phyloP scores from a whole-genome alignment of 2,888 invertebrate species.

The Aleiodes alternator region DNA sequence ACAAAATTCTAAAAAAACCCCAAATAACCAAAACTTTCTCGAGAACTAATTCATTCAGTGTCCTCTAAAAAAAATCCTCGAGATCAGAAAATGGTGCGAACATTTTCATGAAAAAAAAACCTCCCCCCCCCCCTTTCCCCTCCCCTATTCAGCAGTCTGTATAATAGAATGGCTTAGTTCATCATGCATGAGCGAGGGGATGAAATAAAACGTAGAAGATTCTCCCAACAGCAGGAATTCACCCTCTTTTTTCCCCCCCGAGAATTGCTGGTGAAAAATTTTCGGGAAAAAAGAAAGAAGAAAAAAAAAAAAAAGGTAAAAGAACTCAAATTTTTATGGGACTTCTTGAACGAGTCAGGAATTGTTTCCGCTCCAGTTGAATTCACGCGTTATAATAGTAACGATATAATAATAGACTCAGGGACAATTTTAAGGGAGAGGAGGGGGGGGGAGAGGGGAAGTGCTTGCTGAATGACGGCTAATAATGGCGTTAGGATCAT shows the following conservation, averaged over 20 bases:
- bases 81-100: slow-evolving; percentile 17
- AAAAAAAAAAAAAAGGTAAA: background rate
- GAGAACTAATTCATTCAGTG: too few relatives aligned
- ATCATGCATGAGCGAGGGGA: slow-evolving; percentile 40
- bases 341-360: slow-evolving; percentile 34
- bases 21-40: too few relatives aligned
- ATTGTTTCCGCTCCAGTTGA: slow-evolving; percentile 48
- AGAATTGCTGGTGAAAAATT: background rate
- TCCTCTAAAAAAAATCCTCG: background rate
- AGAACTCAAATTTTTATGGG: slow-evolving; percentile 25
- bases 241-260: background rate
- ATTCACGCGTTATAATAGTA: slow-evolving; percentile 56
- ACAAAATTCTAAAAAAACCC: too few relatives aligned
- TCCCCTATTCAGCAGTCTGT: background rate
- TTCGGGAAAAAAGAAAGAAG: background rate
- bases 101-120: slow-evolving; percentile 17
- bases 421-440: background rate
- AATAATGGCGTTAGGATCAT: slow-evolving; percentile 54
- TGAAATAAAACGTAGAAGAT: slow-evolving; percentile 4
- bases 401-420: slow-evolving; percentile 54
- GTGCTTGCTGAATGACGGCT: slow-evolving; percentile 32
- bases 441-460: too few relatives aligned
- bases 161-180: slow-evolving; percentile 43
- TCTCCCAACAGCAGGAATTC: background rate
- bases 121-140: too few relatives aligned